Base-by-base conservation (phyloP, 2,888 invertebrate species). In the Sceliomorpha sp. region DNA sequence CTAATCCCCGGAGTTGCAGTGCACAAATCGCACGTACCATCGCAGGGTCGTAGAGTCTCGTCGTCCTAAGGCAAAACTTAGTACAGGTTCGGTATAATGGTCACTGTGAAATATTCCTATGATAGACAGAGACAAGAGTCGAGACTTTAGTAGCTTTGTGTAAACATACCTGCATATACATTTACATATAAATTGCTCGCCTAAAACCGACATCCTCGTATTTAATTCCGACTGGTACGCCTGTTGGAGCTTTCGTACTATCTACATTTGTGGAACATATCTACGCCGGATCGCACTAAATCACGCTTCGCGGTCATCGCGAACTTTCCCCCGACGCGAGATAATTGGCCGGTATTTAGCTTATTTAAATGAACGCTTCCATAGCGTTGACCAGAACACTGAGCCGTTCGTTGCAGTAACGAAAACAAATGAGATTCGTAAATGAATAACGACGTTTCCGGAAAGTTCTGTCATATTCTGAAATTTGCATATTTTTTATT, bases 181-280 rank as follows among this genome's bases (percentile, higher is more conserved):
- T 84, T 84, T 82, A 82, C 84, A 85, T 85, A 83, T 84, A 84
- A 84, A 85, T 85, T 84, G 84, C 77, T 70, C 76, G 63, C 76
- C 81, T 82, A 83, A 83, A 83, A 83, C 84, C 81, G 78, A 81
- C 83, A 80, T 80, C 78, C 79, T 80, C 81, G 77, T 79, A 83
- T 84, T 85, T 84, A 83, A 85, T 84, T 81, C 74, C 76, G 51
- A 45, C 31, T 17, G 74, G 70, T 71, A 68, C 56, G 74, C 66
- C 72, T 71, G 60, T 60, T 69, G 27, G 66, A 58, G 36, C 66
- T 74, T 74, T 68, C 69, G 59, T 59, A 62, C 68, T 72, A 60
- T 75, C 77, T 79, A 78, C 79, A 82, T 77, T 80, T 72, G 50
- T 66, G 40, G 69, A 77, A 75, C 77, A 63, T 79, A 78, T 79